Conservation (phyloP, 1,140 invertebrate species). For the Sycobia sp. region DNA sequence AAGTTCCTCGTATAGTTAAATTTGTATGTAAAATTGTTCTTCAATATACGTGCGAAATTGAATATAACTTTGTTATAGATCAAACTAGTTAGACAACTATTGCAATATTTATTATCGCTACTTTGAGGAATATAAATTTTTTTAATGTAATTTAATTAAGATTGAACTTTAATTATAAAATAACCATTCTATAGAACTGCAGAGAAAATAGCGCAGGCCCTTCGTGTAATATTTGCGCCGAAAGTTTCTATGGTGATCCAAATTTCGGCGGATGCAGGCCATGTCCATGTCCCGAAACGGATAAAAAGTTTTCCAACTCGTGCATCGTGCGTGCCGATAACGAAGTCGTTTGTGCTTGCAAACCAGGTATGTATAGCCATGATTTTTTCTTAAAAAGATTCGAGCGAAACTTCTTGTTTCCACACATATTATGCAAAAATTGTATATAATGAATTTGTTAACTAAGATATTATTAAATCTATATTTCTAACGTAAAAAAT, state of each 20-base stretch:
- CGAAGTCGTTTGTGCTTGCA: conserved; percentile 72
- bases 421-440: not conserved
- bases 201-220: conserved; percentile 77
- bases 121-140: too few species aligned
- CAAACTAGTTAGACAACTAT: too few species aligned
- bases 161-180: too few species aligned
- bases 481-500: too few species aligned
- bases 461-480: not conserved
- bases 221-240: conserved; percentile 77
- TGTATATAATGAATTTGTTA: not conserved
- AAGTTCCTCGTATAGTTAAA: too few species aligned
- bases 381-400: not conserved
- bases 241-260: conserved; percentile 84
- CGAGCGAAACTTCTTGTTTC: too few species aligned
- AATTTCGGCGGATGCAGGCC: conserved; percentile 71
- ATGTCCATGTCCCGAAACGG: conserved; percentile 83
- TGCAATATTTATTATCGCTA: too few species aligned
- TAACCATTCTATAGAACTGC: conserved; percentile 84
- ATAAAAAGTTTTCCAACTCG: conserved; percentile 75
- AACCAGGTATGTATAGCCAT: conserved; percentile 60
- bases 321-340: conserved; percentile 66
- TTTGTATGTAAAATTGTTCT: too few species aligned
- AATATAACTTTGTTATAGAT: too few species aligned
- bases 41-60: too few species aligned
- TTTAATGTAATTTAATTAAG: too few species aligned